Conservation (phyloP, 23 tunicate genomes). For the Clavelina lepadiformis region DNA sequence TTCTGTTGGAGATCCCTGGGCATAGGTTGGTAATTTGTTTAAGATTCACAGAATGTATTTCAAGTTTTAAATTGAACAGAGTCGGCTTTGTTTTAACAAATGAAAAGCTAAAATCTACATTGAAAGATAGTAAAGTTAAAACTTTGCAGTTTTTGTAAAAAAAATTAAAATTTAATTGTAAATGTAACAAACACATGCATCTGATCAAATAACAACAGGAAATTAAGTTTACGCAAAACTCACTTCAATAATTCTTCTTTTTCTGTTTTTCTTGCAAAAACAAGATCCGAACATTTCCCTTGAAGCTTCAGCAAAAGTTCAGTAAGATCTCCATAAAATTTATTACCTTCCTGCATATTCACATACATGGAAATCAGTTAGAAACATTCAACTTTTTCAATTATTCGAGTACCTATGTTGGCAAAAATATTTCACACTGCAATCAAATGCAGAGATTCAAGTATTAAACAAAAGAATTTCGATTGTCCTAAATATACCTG, state of each 20-base stretch:
- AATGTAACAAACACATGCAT: background rate
- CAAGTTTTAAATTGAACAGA: too few relatives aligned
- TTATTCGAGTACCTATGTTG: background rate
- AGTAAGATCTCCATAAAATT: constrained; percentile 87
- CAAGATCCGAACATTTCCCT: constrained; percentile 82
- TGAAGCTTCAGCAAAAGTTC: constrained; percentile 81
- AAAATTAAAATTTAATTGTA: background rate
- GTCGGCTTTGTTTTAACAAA: background rate
- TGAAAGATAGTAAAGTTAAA: background rate
- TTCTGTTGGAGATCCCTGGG: constrained; percentile 84
- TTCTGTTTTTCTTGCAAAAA: constrained; percentile 96
- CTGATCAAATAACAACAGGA: background rate
- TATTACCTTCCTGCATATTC: constrained; percentile 64
- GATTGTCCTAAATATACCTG: too few relatives aligned
- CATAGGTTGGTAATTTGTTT: background rate
- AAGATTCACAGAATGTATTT: too few relatives aligned
- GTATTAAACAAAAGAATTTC: too few relatives aligned
- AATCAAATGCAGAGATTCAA: background rate
- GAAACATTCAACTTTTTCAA: background rate
- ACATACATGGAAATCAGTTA: background rate
- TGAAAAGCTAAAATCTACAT: background rate
- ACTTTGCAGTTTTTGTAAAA: background rate
- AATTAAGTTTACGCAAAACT: constrained; percentile 4
- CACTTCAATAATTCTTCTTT: constrained; percentile 89
- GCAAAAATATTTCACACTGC: background rate